A percentile compares a stretch with the other conserved stretches of the same genome.
These are phyloP conservation scores for Ascidia mentula DNA, from an alignment of 23 tunicate species.

Conservation along the genomic window DNA sequence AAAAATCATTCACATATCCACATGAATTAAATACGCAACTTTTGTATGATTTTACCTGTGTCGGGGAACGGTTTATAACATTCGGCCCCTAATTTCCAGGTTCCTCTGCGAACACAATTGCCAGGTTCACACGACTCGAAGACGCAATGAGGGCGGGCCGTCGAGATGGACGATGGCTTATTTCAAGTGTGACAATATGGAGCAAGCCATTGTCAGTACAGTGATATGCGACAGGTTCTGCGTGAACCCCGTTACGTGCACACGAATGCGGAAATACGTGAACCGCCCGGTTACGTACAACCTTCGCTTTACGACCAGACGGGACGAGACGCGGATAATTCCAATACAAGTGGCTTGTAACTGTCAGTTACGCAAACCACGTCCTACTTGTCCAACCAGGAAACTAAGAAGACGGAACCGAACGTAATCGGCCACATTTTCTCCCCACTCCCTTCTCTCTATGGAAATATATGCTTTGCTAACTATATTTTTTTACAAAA, in stretches of 20 bases:
- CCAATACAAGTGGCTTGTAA: background rate
- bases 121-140: background rate
- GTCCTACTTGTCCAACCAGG: background rate
- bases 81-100: background rate
- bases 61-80: no score
- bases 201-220: background rate
- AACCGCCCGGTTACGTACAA: background rate
- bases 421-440: background rate
- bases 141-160: background rate
- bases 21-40: no score
- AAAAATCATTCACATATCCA: no score
- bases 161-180: background rate
- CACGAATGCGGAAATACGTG: background rate
- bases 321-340: background rate
- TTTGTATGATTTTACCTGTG: no score
- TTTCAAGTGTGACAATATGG: background rate
- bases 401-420: background rate
- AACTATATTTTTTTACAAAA: no score
- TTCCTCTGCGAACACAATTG: background rate
- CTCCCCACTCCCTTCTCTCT: no score
- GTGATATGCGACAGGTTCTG: background rate
- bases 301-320: background rate
- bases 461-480: no score
- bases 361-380: background rate
- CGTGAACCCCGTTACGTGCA: background rate